Conservation (phyloP, 2,113 vertebrate genomes). For the Galeopterus variegatus region DNA sequence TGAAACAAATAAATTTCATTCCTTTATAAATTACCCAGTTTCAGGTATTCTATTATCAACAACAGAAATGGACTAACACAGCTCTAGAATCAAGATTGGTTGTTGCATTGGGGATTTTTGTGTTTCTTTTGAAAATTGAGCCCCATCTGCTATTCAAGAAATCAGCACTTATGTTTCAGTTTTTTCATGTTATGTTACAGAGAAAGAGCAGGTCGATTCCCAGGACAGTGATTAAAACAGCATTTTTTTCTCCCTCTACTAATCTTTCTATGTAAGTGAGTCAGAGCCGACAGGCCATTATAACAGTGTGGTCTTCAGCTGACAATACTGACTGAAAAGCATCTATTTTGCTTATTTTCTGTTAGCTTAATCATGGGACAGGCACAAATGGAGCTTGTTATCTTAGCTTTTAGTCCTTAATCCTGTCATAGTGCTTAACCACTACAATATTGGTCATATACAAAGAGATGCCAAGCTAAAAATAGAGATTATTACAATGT, state of each 20-base stretch:
- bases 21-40: no score
- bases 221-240: conserved; percentile 62
- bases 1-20: no score
- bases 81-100: conserved; percentile 20
- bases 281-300: conserved; percentile 65
- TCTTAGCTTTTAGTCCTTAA: conserved; percentile 55
- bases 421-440: conserved; percentile 15
- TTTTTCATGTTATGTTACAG: conserved; percentile 61
- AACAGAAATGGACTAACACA: no score
- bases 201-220: conserved; percentile 45
- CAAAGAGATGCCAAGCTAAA: conserved; percentile 41
- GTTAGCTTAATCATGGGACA: conserved; percentile 58
- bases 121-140: conserved; percentile 57
- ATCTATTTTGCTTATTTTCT: conserved; percentile 65
- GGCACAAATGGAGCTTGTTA: conserved; percentile 43
- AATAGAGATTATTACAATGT: not conserved
- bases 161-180: not conserved
- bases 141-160: not conserved
- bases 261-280: conserved; percentile 53
- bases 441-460: not conserved
- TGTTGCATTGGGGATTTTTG: conserved; percentile 11
- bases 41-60: no score
- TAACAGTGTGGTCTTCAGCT: not conserved
- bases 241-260: not conserved
- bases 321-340: conserved; percentile 68